A percentile compares a stretch with the other conserved stretches of the same genome.
Evolutionary conservation across 2,888 invertebrate species (phyloP).

Genomic region (Uloborus plumipes): DNA sequence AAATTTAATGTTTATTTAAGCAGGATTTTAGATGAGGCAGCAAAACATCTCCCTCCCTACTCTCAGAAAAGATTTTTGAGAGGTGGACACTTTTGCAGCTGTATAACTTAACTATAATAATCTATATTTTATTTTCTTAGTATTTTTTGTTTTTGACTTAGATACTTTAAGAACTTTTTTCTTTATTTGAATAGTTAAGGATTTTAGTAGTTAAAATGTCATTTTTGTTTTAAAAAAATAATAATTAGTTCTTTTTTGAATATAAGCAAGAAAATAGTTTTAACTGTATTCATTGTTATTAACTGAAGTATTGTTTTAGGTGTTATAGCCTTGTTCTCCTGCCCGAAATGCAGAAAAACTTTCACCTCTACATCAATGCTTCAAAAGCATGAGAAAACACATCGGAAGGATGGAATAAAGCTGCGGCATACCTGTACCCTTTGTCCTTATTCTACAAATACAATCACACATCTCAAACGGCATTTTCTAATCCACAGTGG

Average conservation of each 20-base stretch:
- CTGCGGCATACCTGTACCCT: slow-evolving; percentile 37
- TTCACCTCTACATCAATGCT: slow-evolving; percentile 37
- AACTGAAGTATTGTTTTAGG: slow-evolving; percentile 22
- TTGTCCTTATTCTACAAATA: slow-evolving; percentile 56
- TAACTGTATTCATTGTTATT: neutral
- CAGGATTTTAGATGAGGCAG: no score
- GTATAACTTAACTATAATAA: no score
- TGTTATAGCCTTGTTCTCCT: slow-evolving; percentile 38
- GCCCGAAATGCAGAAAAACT: slow-evolving; percentile 39
- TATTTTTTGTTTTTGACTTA: no score
- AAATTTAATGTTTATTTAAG: no score
- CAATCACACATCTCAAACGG: slow-evolving; percentile 49
- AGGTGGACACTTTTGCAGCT: no score
- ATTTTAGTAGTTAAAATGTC: no score
- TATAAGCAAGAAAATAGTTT: neutral
- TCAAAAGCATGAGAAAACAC: slow-evolving; percentile 46
- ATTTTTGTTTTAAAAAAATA: neutral
- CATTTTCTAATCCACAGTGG: slow-evolving; percentile 55
- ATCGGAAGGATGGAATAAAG: slow-evolving; percentile 22
- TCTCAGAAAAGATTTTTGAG: no score
- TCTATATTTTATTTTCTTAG: no score
- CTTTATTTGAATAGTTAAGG: no score
- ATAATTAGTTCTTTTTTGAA: no score
- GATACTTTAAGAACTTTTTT: no score
- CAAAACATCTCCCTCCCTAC: no score